These are phyloP conservation scores for Archaeoteleia sp. DNA, from an alignment of 2,888 invertebrate genomes.

Conservation along the genomic window DNA sequence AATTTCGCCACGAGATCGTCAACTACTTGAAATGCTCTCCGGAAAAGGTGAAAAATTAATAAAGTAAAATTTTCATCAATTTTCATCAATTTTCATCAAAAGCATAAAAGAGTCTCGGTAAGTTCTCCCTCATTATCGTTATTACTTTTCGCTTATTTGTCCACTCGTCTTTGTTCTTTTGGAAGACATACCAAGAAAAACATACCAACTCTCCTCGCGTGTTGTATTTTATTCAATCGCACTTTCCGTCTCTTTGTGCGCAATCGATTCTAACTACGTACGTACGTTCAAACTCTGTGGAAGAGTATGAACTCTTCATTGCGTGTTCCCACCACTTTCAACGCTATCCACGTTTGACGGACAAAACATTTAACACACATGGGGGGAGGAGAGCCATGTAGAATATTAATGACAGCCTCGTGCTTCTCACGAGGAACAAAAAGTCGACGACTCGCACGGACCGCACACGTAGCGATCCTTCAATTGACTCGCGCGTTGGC, in stretches of 20 bases:
- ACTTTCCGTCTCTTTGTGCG: conserved; percentile 21
- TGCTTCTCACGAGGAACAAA: conserved; percentile 32
- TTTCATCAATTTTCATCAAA: too few relatives aligned
- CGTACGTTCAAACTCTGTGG: too few relatives aligned
- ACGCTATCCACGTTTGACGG: conserved; percentile 36
- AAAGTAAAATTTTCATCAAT: too few relatives aligned
- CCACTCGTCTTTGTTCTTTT: too few relatives aligned
- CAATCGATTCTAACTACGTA: conserved; percentile 20
- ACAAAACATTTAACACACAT: conserved; percentile 47
- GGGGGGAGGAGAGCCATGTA: conserved; percentile 19
- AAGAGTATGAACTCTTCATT: too few relatives aligned
- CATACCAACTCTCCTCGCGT: conserved; percentile 9
- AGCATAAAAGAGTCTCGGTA: too few relatives aligned
- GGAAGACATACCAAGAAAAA: too few relatives aligned
- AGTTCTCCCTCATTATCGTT: too few relatives aligned
- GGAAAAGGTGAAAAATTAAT: too few relatives aligned
- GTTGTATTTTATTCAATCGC: conserved; percentile 13
- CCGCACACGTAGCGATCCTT: conserved; percentile 30
- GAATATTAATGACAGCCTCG: conserved; percentile 41
- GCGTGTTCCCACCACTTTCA: background rate
- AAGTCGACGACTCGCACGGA: conserved; percentile 26
- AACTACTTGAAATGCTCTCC: too few relatives aligned
- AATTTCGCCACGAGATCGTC: too few relatives aligned
- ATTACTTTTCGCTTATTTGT: too few relatives aligned
- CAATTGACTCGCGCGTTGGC: conserved; percentile 33